These are phyloP conservation scores for Mormoops blainvillei DNA, from an alignment of 2,113 vertebrate species.

Conservation along the genomic window DNA sequence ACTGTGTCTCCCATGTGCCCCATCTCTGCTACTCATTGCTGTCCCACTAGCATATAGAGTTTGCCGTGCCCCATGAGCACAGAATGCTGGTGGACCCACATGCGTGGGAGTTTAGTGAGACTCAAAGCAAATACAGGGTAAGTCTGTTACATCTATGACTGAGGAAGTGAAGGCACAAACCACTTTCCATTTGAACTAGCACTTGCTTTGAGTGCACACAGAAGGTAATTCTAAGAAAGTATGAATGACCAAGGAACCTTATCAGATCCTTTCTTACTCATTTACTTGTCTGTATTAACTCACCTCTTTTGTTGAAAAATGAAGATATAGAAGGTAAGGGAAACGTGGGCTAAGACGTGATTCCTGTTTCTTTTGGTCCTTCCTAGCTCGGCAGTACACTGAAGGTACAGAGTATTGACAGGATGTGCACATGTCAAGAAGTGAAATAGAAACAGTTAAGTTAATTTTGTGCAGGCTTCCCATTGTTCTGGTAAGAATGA, in stretches of 20 bases:
- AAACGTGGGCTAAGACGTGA: not conserved
- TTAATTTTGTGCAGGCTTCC: not conserved
- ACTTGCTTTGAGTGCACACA: not conserved
- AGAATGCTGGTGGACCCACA: not conserved
- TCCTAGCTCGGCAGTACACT: not conserved
- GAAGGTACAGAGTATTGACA: not conserved
- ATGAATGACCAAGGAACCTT: not conserved
- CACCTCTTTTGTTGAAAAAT: conserved; percentile 1
- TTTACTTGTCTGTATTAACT: not conserved
- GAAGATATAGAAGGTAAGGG: not conserved
- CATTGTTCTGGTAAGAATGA: not conserved
- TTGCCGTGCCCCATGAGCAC: not conserved
- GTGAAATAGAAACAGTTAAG: not conserved
- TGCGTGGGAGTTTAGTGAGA: not conserved
- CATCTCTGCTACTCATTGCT: not conserved
- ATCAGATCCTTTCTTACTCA: not conserved
- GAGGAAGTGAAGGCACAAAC: not conserved
- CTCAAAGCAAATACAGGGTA: not conserved
- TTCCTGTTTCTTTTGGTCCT: not conserved
- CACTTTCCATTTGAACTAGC: not conserved
- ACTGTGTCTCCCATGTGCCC: not conserved
- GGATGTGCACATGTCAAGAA: not conserved
- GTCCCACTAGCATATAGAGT: not conserved
- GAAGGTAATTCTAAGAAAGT: not conserved
- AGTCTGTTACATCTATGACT: not conserved